phyloP scores from a whole-genome alignment of 1,140 invertebrate genomes.

The Pseudomyrmex pallidus region DNA sequence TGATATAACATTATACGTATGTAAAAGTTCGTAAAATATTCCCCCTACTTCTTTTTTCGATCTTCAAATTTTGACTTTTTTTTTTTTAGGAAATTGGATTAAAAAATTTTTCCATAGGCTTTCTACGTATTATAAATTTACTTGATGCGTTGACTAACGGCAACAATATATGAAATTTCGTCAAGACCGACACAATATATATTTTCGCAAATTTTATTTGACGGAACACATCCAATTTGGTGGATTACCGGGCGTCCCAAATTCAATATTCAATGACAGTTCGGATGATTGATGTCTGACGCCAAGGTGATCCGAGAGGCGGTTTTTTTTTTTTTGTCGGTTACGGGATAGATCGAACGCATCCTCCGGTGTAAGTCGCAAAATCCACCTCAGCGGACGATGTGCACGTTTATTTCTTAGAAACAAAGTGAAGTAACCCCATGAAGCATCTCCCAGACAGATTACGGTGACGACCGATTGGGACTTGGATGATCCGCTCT shows the following conservation, averaged over 20 bases:
- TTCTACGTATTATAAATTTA: background rate
- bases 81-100: background rate
- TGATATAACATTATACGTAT: background rate
- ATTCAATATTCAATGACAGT: conserved; percentile 56
- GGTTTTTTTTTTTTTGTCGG: conserved; percentile 6
- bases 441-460: conserved; percentile 70
- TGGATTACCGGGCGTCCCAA: conserved; percentile 24
- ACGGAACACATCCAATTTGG: conserved; percentile 23
- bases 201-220: conserved; percentile 28
- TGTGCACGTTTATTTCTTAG: conserved; percentile 61
- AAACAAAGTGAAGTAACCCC: conserved; percentile 69
- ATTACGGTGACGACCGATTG: conserved; percentile 76
- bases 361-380: conserved; percentile 4
- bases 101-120: no score
- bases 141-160: background rate
- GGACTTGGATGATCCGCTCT: conserved; percentile 76
- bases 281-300: conserved; percentile 43
- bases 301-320: background rate
- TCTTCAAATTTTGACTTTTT: background rate
- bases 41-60: background rate
- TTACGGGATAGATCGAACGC: background rate
- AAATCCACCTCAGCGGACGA: conserved; percentile 51
- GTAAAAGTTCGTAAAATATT: no score
- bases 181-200: background rate
- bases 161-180: conserved; percentile 1